A percentile compares a stretch with the other conserved stretches of the same genome.
Conservation (phyloP, 2,888 invertebrate genomes). For the Gortyna flavago region DNA sequence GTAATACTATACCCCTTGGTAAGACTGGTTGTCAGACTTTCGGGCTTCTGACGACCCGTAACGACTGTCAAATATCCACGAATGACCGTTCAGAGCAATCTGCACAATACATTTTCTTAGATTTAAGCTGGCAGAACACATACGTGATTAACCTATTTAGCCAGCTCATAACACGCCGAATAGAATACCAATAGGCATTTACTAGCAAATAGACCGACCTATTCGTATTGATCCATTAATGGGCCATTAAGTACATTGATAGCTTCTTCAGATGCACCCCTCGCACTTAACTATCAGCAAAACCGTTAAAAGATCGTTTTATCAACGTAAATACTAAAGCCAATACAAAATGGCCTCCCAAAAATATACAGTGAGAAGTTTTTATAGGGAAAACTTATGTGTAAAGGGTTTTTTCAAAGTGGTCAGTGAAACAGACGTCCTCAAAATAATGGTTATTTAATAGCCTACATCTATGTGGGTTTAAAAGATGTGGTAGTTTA, state of each 20-base stretch:
- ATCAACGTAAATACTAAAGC: slow-evolving; percentile 59
- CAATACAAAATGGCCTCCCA: slow-evolving; percentile 36
- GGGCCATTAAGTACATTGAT: slow-evolving; percentile 65
- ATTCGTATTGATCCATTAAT: slow-evolving; percentile 57
- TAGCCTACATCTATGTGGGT: slow-evolving; percentile 4
- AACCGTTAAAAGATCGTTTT: slow-evolving; percentile 63
- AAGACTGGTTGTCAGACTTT: too few species aligned
- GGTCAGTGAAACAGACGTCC: slow-evolving; percentile 44
- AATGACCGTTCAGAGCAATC: background rate
- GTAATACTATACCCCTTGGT: too few species aligned
- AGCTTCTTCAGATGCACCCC: slow-evolving; percentile 64
- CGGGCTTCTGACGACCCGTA: too few species aligned
- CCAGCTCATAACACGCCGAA: slow-evolving; percentile 14
- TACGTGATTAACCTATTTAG: slow-evolving; percentile 48
- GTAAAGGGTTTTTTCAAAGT: slow-evolving; percentile 28
- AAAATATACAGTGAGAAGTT: background rate
- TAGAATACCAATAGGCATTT: slow-evolving; percentile 20
- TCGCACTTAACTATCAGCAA: slow-evolving; percentile 44
- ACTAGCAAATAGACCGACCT: slow-evolving; percentile 11
- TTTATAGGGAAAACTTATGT: slow-evolving; percentile 17
- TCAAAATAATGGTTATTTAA: slow-evolving; percentile 45
- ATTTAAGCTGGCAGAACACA: background rate
- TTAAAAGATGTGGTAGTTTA: slow-evolving; percentile 17
- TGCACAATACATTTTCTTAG: background rate
- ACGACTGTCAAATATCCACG: too few species aligned